Base-by-base conservation (phyloP, 2,888 invertebrate species). In the Drosophila vallismaia region DNA sequence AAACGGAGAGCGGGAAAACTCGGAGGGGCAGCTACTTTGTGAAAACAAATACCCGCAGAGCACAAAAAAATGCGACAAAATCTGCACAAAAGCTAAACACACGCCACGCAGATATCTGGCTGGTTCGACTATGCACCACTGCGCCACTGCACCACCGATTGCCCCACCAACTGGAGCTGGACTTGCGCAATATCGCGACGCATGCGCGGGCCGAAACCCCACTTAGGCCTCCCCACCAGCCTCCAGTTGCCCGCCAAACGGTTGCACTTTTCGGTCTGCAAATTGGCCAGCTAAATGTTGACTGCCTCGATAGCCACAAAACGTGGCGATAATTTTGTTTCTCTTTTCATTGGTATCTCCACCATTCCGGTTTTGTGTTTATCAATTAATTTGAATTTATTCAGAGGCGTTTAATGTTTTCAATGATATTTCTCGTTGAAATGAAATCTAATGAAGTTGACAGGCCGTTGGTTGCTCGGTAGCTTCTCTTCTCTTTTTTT, bases 321-420 rank as follows among this genome's bases (percentile, higher is more conserved):
- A 77, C 55, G 87, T 75, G 87, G 75, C 74, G 85, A 88, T 85
- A 88, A 88, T 85, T 67, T 55, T 57, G 26, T 64, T 40, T 55
- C 58, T 58, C 54, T 50, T 44, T 31, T 48, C 50, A 29, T 48
- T 31, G 42, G 10, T 44, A 40, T 7, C 57, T 19, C 2, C 33
- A n/a, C 42, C 58, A 68, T 40, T 55, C 60, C 71, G 67, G 71
- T 75, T 75, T 57, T 67, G 64, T 54, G 50, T 82, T 78, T 75
- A 86, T 85, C 86, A 83, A 86, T 81, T 86, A 88, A 85, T 88
- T 88, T 79, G 81, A 80, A 85, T 85, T 85, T 88, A 85, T 88
- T 85, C 86, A 83, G 79, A 84, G 88, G 84, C 86, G 83, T 88
- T 79, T 86, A 79, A 79, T 79, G 87, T 82, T 73, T 72, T 74